Evolutionary conservation across 2,797 vertebrate species (phyloP).

Genomic region (Lacerta viridis): DNA sequence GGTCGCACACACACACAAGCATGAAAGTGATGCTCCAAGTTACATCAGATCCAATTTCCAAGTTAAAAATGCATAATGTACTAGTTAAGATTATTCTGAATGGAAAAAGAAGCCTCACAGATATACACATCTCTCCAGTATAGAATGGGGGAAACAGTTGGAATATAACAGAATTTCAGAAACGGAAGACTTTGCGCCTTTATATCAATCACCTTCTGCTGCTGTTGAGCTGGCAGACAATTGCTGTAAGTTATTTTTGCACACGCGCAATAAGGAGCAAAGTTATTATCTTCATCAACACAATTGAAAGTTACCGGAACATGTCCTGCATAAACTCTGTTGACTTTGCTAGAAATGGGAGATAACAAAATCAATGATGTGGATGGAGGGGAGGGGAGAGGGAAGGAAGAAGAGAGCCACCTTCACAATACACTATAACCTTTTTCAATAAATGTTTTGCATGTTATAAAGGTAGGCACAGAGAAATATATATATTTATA

Average conservation of each 20-base stretch:
- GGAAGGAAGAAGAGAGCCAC: constrained; percentile 41
- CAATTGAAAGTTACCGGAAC: constrained; percentile 17
- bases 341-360: constrained; percentile 40
- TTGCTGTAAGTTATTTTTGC: not conserved
- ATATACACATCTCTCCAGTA: not conserved
- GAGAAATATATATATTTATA: not conserved
- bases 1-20: not conserved
- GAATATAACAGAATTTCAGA: constrained; percentile 11
- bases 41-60: constrained; percentile 6
- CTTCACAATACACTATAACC: constrained; percentile 60
- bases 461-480: constrained; percentile 14
- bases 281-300: constrained; percentile 41
- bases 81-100: constrained; percentile 43
- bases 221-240: not conserved
- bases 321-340: not conserved
- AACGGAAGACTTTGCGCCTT: not conserved
- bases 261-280: constrained; percentile 12
- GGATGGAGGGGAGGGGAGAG: not conserved
- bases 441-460: constrained; percentile 41
- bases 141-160: not conserved
- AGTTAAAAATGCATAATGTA: constrained; percentile 2
- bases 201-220: constrained; percentile 2
- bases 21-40: not conserved
- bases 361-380: constrained; percentile 49
- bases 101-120: constrained; percentile 1